Conservation (phyloP, 2,113 vertebrate species). For the Grammomys dolichurus region DNA sequence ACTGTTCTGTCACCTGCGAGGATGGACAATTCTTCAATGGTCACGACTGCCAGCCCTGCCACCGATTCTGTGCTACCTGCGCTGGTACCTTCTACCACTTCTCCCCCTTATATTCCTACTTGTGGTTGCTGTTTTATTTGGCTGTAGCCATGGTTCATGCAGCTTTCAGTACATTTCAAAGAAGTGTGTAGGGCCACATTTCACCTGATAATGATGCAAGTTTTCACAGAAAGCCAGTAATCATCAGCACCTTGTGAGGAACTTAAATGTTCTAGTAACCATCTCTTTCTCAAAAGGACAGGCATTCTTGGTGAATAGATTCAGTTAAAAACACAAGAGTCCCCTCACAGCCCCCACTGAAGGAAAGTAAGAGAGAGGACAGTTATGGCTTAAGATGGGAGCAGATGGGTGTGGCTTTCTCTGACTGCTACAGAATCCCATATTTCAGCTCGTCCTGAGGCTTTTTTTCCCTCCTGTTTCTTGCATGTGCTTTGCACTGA, state of each 20-base stretch:
- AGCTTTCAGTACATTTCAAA: neutral
- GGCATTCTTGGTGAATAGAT: neutral
- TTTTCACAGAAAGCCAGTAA: neutral
- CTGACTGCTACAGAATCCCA: neutral
- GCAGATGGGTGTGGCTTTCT: neutral
- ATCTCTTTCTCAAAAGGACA: neutral
- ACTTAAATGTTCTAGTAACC: neutral
- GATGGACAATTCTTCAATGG: slow-evolving; percentile 94
- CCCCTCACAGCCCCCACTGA: neutral
- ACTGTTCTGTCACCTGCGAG: slow-evolving; percentile 93
- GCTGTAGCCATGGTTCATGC: neutral
- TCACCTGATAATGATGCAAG: neutral
- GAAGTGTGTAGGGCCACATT: neutral
- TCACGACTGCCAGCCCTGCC: slow-evolving; percentile 94
- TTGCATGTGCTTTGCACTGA: slow-evolving; percentile 72
- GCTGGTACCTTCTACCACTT: slow-evolving; percentile 88
- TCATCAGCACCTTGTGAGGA: neutral
- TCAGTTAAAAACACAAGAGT: neutral
- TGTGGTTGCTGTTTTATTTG: neutral
- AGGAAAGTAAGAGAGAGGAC: neutral
- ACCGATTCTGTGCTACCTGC: slow-evolving; percentile 95
- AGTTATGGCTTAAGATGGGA: neutral
- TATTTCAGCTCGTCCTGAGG: neutral
- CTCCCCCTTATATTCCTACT: neutral
- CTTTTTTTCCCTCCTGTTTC: slow-evolving; percentile 17